These are phyloP conservation scores for Chalcosyrphus nemorum DNA, from an alignment of 2,888 invertebrate genomes.

Conservation along the genomic window DNA sequence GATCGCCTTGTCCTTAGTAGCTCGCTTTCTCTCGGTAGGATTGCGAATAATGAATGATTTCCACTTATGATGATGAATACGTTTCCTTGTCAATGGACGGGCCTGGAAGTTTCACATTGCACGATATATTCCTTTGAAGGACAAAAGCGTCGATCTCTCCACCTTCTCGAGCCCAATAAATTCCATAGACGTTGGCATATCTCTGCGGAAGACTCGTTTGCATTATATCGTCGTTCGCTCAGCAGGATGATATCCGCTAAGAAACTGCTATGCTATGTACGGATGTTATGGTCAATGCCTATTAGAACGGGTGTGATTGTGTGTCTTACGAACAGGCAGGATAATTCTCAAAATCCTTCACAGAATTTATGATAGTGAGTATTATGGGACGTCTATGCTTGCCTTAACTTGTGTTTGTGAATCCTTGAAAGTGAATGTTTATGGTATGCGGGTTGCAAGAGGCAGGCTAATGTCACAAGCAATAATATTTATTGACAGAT, in stretches of 20 bases:
- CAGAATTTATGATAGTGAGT: slow-evolving; percentile 44
- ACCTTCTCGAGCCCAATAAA: slow-evolving; percentile 44
- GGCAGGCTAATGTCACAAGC: slow-evolving; percentile 22
- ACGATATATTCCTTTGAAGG: neutral
- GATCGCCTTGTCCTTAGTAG: slow-evolving; percentile 36
- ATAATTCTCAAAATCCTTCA: slow-evolving; percentile 31
- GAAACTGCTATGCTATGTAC: slow-evolving; percentile 16
- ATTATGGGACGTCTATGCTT: neutral
- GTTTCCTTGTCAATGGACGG: slow-evolving; percentile 45
- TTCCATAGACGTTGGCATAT: slow-evolving; percentile 5
- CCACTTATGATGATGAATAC: slow-evolving; percentile 57
- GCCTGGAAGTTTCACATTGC: slow-evolving; percentile 8
- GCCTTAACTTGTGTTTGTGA: neutral
- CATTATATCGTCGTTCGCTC: slow-evolving; percentile 18
- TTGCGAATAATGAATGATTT: slow-evolving; percentile 52
- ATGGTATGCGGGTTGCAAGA: slow-evolving; percentile 27
- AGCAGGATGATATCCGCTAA: slow-evolving; percentile 27
- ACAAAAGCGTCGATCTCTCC: slow-evolving; percentile 22
- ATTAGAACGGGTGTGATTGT: slow-evolving; percentile 4
- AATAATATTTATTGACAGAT: slow-evolving; percentile 38
- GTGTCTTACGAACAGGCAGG: slow-evolving; percentile 21
- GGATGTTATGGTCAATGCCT: slow-evolving; percentile 13
- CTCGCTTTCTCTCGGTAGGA: slow-evolving; percentile 28
- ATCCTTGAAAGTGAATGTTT: slow-evolving; percentile 5
- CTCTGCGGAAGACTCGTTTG: slow-evolving; percentile 37